These are phyloP conservation scores for Eidolon dupreanum DNA, from an alignment of 2,797 vertebrate genomes.

Conservation along the genomic window DNA sequence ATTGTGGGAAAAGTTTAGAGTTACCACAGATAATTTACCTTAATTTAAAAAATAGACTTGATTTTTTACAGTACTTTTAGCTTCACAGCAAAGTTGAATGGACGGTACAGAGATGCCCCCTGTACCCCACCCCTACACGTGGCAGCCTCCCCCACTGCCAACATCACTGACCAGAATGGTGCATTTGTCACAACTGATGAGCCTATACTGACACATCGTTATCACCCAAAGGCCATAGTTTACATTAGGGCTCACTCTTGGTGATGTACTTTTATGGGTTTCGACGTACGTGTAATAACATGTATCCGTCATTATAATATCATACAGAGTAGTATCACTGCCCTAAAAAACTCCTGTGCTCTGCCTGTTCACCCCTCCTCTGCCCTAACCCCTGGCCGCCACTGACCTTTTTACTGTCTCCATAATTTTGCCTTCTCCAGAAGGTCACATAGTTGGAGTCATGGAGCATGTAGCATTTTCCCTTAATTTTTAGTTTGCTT, in stretches of 20 bases:
- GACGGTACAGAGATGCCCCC: neutral
- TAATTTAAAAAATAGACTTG: neutral
- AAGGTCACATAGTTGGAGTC: neutral
- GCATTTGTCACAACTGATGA: neutral
- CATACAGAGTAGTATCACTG: neutral
- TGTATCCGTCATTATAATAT: neutral
- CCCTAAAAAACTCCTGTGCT: neutral
- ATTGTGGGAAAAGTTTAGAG: neutral
- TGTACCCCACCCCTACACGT: rapidly evolving
- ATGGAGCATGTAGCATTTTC: neutral
- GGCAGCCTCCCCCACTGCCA: neutral
- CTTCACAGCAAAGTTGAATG: neutral
- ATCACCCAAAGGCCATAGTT: neutral
- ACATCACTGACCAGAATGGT: neutral
- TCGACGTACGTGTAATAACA: neutral
- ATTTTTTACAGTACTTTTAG: neutral
- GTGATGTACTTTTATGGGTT: neutral
- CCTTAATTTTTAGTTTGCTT: neutral
- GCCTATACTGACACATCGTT: neutral
- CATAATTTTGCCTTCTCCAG: neutral
- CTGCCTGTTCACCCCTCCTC: neutral
- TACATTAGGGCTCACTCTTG: neutral
- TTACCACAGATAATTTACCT: neutral
- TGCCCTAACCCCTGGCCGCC: neutral
- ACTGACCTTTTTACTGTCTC: neutral